These are phyloP conservation scores for Fratercula arctica DNA, from an alignment of 2,797 vertebrate species.

Conservation along the genomic window DNA sequence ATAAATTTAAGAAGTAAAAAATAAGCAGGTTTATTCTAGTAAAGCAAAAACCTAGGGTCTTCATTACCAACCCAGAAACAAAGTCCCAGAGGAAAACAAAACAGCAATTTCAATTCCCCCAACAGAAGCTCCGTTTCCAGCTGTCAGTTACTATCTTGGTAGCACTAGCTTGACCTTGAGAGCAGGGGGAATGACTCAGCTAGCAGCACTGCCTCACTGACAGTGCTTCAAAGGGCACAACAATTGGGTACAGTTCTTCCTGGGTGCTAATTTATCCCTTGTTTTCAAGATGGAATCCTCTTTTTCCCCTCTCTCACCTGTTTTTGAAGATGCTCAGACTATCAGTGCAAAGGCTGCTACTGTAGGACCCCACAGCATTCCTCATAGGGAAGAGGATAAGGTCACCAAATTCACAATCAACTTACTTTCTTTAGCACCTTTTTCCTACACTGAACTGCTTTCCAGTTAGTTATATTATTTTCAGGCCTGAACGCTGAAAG, in stretches of 20 bases:
- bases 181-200: constrained; percentile 18
- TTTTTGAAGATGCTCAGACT: background rate
- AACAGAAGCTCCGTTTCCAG: constrained; percentile 15
- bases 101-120: background rate
- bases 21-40: background rate
- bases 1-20: background rate
- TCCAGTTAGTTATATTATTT: background rate
- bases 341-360: background rate
- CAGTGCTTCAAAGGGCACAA: background rate
- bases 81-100: background rate
- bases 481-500: background rate
- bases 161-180: background rate
- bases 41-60: background rate
- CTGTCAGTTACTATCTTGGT: constrained; percentile 30
- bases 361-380: background rate
- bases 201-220: background rate
- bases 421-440: background rate
- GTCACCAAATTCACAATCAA: background rate
- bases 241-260: background rate
- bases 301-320: background rate
- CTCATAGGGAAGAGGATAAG: background rate
- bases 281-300: background rate
- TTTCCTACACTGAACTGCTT: background rate
- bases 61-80: background rate
- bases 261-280: background rate